These are phyloP conservation scores for Lasioglossum malachurum DNA, from an alignment of 2,888 invertebrate species.

Conservation along the genomic window DNA sequence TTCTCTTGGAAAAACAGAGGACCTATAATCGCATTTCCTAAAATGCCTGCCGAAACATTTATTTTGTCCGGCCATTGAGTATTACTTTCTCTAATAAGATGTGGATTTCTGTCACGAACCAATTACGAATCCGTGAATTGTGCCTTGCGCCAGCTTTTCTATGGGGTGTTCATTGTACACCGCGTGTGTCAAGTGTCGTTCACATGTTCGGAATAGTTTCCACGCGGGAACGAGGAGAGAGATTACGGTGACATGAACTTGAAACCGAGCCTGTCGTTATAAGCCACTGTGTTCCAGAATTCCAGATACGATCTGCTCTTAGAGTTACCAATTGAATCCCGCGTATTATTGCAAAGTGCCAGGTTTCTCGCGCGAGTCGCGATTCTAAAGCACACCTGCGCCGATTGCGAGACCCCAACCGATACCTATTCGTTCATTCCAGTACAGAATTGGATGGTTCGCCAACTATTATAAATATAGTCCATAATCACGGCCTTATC, in stretches of 20 bases:
- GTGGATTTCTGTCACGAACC: too few species aligned
- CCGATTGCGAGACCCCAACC: neutral
- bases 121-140: neutral
- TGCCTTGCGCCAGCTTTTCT: neutral
- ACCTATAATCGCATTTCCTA: too few species aligned
- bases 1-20: too few species aligned
- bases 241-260: slow-evolving; percentile 7
- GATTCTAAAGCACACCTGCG: slow-evolving; percentile 7
- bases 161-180: neutral
- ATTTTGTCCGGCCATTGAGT: too few species aligned
- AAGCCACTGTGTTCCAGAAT: slow-evolving; percentile 4
- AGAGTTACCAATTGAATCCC: neutral
- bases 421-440: neutral
- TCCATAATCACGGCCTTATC: neutral
- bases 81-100: too few species aligned
- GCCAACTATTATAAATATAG: neutral
- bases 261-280: slow-evolving; percentile 12
- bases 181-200: neutral
- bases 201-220: neutral
- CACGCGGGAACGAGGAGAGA: neutral
- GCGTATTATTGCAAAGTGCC: slow-evolving; percentile 19
- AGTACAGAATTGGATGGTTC: neutral
- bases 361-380: neutral
- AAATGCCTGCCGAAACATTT: too few species aligned
- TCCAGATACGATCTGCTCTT: slow-evolving; percentile 5